Conservation (phyloP, 2,888 invertebrate genomes). For the Sympetrum striolatum region DNA sequence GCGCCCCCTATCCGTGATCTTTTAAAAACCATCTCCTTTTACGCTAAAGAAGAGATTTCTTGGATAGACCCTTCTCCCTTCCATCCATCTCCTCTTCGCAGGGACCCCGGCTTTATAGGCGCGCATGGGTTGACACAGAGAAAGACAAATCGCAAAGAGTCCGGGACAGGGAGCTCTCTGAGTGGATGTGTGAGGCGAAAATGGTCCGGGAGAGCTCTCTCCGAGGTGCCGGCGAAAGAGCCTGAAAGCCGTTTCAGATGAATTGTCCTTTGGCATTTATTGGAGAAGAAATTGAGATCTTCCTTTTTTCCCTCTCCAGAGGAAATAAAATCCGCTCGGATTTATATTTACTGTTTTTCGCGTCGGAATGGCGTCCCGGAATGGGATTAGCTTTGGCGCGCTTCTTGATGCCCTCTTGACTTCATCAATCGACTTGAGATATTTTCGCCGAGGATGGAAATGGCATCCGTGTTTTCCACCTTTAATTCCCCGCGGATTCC, state of each 20-base stretch:
- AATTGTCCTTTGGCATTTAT: constrained; percentile 8
- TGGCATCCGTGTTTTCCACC: too few relatives aligned
- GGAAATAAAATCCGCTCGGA: background rate
- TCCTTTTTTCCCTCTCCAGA: background rate
- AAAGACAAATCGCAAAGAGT: background rate
- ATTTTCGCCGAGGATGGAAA: too few relatives aligned
- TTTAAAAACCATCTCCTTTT: too few relatives aligned
- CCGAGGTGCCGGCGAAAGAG: background rate
- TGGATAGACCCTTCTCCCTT: too few relatives aligned
- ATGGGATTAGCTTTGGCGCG: background rate
- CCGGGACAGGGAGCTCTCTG: background rate
- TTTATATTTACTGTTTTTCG: background rate
- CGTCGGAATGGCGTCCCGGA: background rate
- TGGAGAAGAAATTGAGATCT: background rate
- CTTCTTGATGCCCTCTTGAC: too few relatives aligned
- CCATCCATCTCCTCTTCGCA: too few relatives aligned
- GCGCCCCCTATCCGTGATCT: too few relatives aligned
- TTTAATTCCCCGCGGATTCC: too few relatives aligned
- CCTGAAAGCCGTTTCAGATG: constrained; percentile 7
- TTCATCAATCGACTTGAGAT: too few relatives aligned
- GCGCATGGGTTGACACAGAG: too few relatives aligned
- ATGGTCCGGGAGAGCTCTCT: background rate
- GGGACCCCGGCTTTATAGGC: too few relatives aligned
- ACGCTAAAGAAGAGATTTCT: too few relatives aligned
- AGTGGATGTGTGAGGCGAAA: background rate